phyloP scores from a whole-genome alignment of 2,888 invertebrate genomes.

The Leucophenga maculata region DNA sequence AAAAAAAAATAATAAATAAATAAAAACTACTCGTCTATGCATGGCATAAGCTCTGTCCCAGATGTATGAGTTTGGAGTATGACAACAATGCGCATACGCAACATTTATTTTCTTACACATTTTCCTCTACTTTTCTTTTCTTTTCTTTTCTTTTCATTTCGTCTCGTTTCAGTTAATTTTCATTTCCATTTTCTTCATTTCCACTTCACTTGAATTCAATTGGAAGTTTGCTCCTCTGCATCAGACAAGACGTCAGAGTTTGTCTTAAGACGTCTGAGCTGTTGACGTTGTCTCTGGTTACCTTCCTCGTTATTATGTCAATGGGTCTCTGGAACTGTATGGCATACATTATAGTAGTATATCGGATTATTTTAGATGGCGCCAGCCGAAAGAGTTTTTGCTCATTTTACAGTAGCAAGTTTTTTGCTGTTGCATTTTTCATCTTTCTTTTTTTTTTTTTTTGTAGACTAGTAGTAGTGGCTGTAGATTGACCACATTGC shows the following conservation, averaged over 20 bases:
- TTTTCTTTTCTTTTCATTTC: too few species aligned
- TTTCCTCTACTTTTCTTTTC: background rate
- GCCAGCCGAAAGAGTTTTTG: background rate
- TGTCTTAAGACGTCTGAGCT: too few species aligned
- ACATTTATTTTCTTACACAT: too few species aligned
- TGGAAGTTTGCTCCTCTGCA: constrained; percentile 50
- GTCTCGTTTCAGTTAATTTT: background rate
- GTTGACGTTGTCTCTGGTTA: constrained; percentile 53
- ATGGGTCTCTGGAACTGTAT: constrained; percentile 58
- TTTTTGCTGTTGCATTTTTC: constrained; percentile 3
- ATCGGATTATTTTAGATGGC: background rate
- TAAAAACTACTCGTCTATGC: too few species aligned
- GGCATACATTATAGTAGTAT: background rate
- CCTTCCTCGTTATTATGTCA: constrained; percentile 71
- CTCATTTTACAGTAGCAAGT: constrained; percentile 50
- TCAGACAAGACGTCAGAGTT: background rate
- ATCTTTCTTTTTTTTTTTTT: constrained; percentile 35
- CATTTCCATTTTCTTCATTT: constrained; percentile 16
- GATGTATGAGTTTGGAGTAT: too few species aligned
- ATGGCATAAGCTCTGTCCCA: too few species aligned
- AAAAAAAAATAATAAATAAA: too few species aligned
- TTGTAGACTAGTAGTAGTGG: constrained; percentile 29
- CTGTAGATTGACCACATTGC: constrained; percentile 26
- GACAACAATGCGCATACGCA: too few species aligned
- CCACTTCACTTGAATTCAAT: constrained; percentile 25